Base-by-base conservation (phyloP, 1,140 invertebrate genomes). In the Geopemphigus sp. region DNA sequence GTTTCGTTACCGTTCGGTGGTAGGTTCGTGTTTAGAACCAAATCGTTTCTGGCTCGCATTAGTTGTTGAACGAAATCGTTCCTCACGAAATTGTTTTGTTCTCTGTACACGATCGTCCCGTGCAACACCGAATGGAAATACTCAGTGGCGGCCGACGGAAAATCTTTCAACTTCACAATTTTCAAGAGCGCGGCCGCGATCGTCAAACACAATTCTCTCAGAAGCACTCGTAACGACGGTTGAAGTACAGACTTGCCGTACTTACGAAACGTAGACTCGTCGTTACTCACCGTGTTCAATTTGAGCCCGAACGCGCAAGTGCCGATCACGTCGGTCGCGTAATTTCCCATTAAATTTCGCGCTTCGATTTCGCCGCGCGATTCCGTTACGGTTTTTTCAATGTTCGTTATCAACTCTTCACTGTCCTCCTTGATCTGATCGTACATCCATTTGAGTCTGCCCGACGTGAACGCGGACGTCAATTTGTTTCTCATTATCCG, bases 381-480 rank as follows among this genome's bases (percentile, higher is more conserved):
- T 19, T 2, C 12, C 26, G 14, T 14, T 26, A 17, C 14, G 3
- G 0, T 14, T 1, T 5, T 1, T n/a, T 14, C 5, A 22, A 50
- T 12, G 47, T 50, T 50, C 1, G 5, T 10, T 11, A 50, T 50
- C 47, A 50, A n/a, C 15, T 57, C 32, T 1, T 32, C 63, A 5
- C 85, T 85, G 63, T 85, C 84, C 32, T 87, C 84, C 22, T 86
- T 83, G 10, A 89, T 83, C 0, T 87, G 84, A 1, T 82, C 81
- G n/a, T 89, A 88, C 87, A 90, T 89, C 0, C 82, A 83, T 82
- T 88, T 90, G 14, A 90, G 83, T 83, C 89, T 90, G 6, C 86
- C 87, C 0, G 88, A 86, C 1, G 88, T 88, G 81, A 90, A 90
- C 6, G 87, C 86, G 0, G 89, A 89, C 0, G 86, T 86, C 5